These are phyloP conservation scores for Haplochromis vanheusdeni DNA, from an alignment of 2,113 vertebrate genomes.

Conservation along the genomic window DNA sequence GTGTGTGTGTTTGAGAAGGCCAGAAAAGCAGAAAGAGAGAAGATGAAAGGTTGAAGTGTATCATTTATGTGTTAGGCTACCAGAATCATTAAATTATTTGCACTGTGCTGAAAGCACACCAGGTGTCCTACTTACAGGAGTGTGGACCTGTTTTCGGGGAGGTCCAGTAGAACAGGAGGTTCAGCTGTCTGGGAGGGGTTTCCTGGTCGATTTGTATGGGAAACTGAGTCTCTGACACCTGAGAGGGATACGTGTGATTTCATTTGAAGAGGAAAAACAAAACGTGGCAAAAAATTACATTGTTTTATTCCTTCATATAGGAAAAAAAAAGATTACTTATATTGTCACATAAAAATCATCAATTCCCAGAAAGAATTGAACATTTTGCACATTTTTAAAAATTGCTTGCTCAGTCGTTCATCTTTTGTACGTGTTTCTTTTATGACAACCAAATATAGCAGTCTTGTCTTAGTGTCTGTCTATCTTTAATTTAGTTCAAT, in stretches of 20 bases:
- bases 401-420: background rate
- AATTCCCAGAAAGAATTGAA: background rate
- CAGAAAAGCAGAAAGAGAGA: background rate
- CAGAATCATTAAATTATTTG: background rate
- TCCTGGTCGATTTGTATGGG: conserved; percentile 78
- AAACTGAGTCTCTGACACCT: conserved; percentile 93
- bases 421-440: background rate
- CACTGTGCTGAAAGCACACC: background rate
- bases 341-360: background rate
- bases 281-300: background rate
- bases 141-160: conserved; percentile 81
- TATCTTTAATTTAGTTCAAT: background rate
- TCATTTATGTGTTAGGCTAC: background rate
- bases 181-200: conserved; percentile 70
- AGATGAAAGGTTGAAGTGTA: background rate
- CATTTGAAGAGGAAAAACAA: background rate
- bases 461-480: background rate
- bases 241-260: background rate
- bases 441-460: background rate
- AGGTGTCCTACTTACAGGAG: conserved; percentile 73
- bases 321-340: background rate
- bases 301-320: background rate
- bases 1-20: background rate
- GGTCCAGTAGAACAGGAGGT: conserved; percentile 81
- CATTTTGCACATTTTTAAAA: background rate